These are phyloP conservation scores for Lepidurus arcticus DNA, from an alignment of 1,140 invertebrate species.

Conservation along the genomic window DNA sequence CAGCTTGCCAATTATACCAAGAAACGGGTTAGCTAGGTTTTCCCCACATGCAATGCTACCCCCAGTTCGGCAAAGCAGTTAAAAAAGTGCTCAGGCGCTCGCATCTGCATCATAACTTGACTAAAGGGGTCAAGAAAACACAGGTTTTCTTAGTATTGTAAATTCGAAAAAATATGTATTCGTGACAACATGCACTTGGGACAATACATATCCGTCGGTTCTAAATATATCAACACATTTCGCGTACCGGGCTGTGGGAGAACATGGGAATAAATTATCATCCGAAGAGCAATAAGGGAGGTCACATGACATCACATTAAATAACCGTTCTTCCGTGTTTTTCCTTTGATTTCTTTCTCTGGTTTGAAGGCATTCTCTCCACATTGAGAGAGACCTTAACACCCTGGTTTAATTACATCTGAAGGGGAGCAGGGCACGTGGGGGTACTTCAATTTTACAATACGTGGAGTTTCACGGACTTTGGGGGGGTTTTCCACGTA, in stretches of 20 bases:
- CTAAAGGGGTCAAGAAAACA: neutral
- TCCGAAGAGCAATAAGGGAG: constrained; percentile 9
- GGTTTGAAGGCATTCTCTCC: constrained; percentile 5
- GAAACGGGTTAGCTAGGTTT: constrained; percentile 9
- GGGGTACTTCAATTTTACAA: neutral
- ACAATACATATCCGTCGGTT: constrained; percentile 9
- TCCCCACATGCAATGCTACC: neutral
- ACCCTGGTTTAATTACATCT: constrained; percentile 9
- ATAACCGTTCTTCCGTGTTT: neutral
- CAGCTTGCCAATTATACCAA: neutral
- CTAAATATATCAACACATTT: constrained; percentile 18
- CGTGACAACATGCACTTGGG: constrained; percentile 17
- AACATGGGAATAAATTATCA: constrained; percentile 20
- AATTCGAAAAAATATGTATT: constrained; percentile 20
- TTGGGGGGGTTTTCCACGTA: neutral
- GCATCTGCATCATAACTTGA: neutral
- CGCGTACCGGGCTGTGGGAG: constrained; percentile 12
- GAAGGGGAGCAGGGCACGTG: neutral
- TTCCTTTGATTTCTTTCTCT: constrained; percentile 7
- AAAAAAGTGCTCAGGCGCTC: neutral
- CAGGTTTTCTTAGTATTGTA: neutral
- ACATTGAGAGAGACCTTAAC: neutral
- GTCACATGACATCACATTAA: constrained; percentile 19
- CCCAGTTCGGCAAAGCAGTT: neutral
- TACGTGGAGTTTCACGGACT: neutral